Conservation (phyloP, 2,113 vertebrate species). For the Ceyx margarethae region DNA sequence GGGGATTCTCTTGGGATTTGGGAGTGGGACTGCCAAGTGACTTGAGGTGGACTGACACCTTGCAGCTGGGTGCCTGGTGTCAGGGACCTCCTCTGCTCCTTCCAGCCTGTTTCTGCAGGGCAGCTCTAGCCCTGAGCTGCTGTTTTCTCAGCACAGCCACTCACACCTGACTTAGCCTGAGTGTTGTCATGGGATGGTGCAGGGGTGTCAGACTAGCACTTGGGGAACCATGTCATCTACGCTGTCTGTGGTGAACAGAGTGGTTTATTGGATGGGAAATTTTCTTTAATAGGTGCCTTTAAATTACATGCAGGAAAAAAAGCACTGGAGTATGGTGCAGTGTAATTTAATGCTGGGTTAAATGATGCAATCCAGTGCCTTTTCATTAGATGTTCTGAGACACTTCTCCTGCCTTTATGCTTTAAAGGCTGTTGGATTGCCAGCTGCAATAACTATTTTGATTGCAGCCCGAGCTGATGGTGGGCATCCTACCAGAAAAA, state of each 20-base stretch:
- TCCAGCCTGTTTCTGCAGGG: not conserved
- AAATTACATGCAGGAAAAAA: constrained; percentile 42
- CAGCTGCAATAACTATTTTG: constrained; percentile 64
- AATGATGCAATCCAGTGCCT: constrained; percentile 53
- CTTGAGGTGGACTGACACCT: not conserved
- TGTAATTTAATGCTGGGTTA: constrained; percentile 66
- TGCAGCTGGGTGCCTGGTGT: not conserved
- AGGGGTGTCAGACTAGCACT: not conserved
- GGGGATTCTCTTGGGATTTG: not conserved
- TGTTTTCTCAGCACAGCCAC: not conserved
- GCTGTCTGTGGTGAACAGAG: not conserved
- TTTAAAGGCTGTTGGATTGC: constrained; percentile 55
- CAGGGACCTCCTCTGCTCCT: not conserved
- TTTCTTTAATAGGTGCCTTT: constrained; percentile 44
- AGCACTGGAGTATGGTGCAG: constrained; percentile 4
- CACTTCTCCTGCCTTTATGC: constrained; percentile 22
- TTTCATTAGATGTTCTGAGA: constrained; percentile 65
- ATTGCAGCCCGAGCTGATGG: constrained; percentile 54
- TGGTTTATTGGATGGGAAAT: not conserved
- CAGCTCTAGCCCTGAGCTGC: not conserved
- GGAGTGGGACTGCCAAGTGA: not conserved
- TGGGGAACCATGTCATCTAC: not conserved
- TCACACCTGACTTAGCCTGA: not conserved
- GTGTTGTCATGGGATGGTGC: not conserved
- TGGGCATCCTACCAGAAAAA: constrained; percentile 61